Base-by-base conservation (phyloP, 2,797 vertebrate species). In the Xenentodon cancila region DNA sequence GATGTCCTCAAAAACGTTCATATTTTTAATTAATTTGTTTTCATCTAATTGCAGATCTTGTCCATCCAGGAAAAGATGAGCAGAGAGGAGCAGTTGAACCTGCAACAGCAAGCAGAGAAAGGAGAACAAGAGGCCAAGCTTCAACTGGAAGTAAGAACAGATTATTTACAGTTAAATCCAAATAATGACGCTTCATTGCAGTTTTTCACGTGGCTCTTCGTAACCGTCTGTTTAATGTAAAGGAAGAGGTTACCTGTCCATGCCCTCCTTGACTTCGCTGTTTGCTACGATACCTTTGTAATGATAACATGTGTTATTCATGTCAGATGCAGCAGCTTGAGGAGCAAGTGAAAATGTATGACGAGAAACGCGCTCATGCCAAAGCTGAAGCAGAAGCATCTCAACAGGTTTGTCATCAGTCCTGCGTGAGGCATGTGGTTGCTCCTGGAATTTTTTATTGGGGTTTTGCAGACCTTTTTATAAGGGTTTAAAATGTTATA, bases 271-370 rank as follows among this genome's bases (percentile, higher is more conserved):
- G 3, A 40, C 37, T 40, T 5, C 1, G 13, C 37, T 40, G 37
- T 13, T 40, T 40, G 37, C 37, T 40, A 5, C 13, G 13, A 5
- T 40, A 15, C 4, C 13, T 12, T 12, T n/a, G 8, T 25, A 60
- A 3, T 9, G 7, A 32, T 45, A 2, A 5, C 9, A n/a, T 9
- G 45, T 1, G 12, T 17, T 56, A 7, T 18, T 44, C 0, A 15
- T 46, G 17, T 4, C 63, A 89, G 84, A 42, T 84, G 40, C 59
- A 69, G 71, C 57, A 72, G 67, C 54, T 90, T 0, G 56, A 81
- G 40, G 48, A 70, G 49, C 44, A 87, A 45, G 53, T 85, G 1
- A 52, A 79, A 2, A 49, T 5, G 3, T 27, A 73, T 17, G 66
- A 16, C 12, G 63, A 84, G 18, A 50, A 37, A 20, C 55, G 61